Percentiles rank a stretch among this genome's conserved stretches.
Evolutionary conservation across 1,140 invertebrate species (phyloP).

Genomic region (Papilio glaucus): DNA sequence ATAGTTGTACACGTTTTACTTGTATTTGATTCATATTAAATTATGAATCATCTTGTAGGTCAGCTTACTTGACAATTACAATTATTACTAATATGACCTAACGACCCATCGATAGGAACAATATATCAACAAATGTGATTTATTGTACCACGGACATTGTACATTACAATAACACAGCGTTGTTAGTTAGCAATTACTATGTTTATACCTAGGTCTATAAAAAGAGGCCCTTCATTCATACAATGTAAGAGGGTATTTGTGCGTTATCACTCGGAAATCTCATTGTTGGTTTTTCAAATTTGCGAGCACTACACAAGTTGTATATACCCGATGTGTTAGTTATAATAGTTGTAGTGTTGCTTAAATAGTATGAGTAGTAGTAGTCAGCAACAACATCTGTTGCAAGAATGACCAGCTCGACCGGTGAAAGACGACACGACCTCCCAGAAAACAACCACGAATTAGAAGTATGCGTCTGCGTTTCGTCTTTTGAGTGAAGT

Average conservation of each 20-base stretch:
- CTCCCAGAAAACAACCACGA: too few relatives aligned
- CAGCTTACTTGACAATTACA: slow-evolving; percentile 2
- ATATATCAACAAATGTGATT: neutral
- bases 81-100: neutral
- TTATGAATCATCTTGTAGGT: neutral
- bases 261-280: neutral
- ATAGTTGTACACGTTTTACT: neutral
- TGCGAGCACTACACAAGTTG: neutral
- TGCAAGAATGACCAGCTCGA: too few relatives aligned
- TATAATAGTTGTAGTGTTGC: too few relatives aligned
- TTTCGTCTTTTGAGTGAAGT: too few relatives aligned
- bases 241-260: slow-evolving; percentile 5
- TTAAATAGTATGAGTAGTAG: too few relatives aligned
- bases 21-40: neutral
- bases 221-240: slow-evolving; percentile 10
- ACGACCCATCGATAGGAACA: neutral
- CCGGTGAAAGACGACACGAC: too few relatives aligned
- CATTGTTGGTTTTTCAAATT: neutral
- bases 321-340: neutral
- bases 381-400: too few relatives aligned
- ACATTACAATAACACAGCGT: neutral
- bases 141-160: neutral
- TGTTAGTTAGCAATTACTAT: neutral
- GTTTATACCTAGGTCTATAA: neutral
- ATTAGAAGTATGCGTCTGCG: too few relatives aligned